A percentile compares a stretch with the other conserved stretches of the same genome.
Evolutionary conservation across 2,797 vertebrate genomes (phyloP).

Genomic region (Macrochelys suwanniensis): DNA sequence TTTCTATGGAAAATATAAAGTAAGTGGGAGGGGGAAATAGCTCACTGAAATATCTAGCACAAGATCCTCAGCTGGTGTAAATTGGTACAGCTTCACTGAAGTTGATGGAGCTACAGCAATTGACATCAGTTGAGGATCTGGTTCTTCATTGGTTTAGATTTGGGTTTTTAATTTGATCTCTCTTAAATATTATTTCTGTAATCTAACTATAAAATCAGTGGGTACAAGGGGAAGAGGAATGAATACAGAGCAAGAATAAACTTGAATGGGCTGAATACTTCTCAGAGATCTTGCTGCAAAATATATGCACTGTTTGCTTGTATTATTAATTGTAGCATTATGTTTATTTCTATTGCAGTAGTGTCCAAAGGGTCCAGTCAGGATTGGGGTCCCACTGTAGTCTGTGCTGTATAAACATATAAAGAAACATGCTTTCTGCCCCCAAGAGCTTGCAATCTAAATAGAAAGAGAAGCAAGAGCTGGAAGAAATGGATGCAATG

Average conservation of each 20-base stretch:
- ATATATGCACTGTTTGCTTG: not conserved
- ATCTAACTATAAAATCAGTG: not conserved
- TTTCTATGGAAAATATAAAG: conserved; percentile 78
- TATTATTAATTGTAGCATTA: not conserved
- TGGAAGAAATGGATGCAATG: not conserved
- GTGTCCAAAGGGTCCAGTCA: not conserved
- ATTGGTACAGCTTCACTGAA: not conserved
- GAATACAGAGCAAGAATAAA: not conserved
- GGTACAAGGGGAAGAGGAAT: not conserved
- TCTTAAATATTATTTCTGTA: not conserved
- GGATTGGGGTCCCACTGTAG: not conserved
- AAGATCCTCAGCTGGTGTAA: not conserved
- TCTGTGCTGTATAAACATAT: not conserved
- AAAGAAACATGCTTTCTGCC: not conserved
- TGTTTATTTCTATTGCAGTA: not conserved
- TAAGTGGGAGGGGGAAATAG: conserved; percentile 30
- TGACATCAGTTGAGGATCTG: not conserved
- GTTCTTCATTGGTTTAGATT: not conserved
- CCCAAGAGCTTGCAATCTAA: not conserved
- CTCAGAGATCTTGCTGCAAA: not conserved
- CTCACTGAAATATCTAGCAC: not conserved
- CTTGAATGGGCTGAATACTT: not conserved
- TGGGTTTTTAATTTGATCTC: not conserved
- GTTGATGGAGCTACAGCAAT: not conserved
- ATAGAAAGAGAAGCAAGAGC: not conserved